Evolutionary conservation across 1,140 invertebrate genomes (phyloP), one percentile per base, ranked within the genome.

Genomic region (Gryon sp.): DNA sequence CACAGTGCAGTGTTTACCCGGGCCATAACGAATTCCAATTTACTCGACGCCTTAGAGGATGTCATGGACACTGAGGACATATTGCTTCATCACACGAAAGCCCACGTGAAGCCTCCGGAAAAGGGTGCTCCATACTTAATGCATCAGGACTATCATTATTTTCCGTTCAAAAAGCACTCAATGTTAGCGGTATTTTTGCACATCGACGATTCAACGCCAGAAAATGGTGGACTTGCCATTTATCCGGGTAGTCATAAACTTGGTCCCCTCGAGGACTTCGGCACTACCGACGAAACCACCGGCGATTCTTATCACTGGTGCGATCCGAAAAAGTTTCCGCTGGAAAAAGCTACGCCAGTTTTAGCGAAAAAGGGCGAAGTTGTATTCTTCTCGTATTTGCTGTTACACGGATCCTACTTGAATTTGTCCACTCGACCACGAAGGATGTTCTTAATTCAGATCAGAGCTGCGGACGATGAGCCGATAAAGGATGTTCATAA

Each of bases 61-160:
- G 53, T 92, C 0, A 90, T 92, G 89, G 89, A 83, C 0, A 92
- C 91, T 0, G 76, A 84, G 50, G 90, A 92, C 72, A 91, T 92
- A 46, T 65, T 91, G 2, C 82, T 93, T 1, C 91, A 92, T 78
- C 91, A 92, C 76, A 92, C 91, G 1, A 92, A 92, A 78, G 91
- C 91, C 0, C 91, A 93, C 50, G 81, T 89, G 2, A 93, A 93
- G 66, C 91, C 91, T 1, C 91, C 91, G 2, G 89, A 90, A 43
- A 91, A 90, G n/a, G 92, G 91, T 5, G 91, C 91, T 2, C 90
- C 91, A 0, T 93, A 92, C 76, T 88, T 91, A 1, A 92, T 92
- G 90, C 92, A 92, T 66, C 90, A 91, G 76, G 92, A 92, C 59
- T 92, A 93, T 76, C 91, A 89, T 24, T 92, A 92, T 68, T 92